phyloP scores from a whole-genome alignment of 1,140 invertebrate species.

The Temnothorax curvispinosus region DNA sequence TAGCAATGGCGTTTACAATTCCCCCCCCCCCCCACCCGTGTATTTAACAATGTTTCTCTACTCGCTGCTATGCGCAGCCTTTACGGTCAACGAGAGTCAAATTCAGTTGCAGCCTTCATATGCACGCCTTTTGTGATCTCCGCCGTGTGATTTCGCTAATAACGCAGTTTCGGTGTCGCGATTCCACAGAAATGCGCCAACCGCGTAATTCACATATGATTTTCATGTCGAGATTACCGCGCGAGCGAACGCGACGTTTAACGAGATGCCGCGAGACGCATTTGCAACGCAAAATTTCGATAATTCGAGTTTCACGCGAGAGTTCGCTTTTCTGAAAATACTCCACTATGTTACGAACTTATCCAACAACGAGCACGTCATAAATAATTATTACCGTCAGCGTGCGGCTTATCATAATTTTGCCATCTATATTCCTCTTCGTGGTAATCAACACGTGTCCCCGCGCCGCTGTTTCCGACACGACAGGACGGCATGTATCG shows the following conservation, averaged over 20 bases:
- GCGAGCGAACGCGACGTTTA: not conserved
- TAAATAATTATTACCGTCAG: conserved; percentile 41
- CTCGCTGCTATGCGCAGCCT: not conserved
- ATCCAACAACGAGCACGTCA: not conserved
- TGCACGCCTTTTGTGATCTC: conserved; percentile 5
- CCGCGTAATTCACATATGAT: conserved; percentile 7
- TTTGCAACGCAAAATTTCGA: conserved; percentile 24
- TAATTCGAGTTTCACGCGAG: not conserved
- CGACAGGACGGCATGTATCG: conserved; percentile 42
- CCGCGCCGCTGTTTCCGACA: conserved; percentile 18
- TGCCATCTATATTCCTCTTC: conserved; percentile 21
- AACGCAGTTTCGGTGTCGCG: not conserved
- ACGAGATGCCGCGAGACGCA: not conserved
- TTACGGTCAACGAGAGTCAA: conserved; percentile 44
- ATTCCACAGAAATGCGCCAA: not conserved
- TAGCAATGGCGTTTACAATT: conserved; percentile 76
- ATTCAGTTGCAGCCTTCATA: not conserved
- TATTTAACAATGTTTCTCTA: not conserved
- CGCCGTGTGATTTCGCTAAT: conserved; percentile 31
- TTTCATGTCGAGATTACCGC: conserved; percentile 33
- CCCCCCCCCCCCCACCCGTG: conserved; percentile 30
- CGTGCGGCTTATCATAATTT: conserved; percentile 36
- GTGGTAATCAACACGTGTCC: conserved; percentile 57
- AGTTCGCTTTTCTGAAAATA: not conserved
- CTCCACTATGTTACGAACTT: not conserved